Evolutionary conservation across 1,140 invertebrate species (phyloP).

Genomic region (Drosophila rufa): DNA sequence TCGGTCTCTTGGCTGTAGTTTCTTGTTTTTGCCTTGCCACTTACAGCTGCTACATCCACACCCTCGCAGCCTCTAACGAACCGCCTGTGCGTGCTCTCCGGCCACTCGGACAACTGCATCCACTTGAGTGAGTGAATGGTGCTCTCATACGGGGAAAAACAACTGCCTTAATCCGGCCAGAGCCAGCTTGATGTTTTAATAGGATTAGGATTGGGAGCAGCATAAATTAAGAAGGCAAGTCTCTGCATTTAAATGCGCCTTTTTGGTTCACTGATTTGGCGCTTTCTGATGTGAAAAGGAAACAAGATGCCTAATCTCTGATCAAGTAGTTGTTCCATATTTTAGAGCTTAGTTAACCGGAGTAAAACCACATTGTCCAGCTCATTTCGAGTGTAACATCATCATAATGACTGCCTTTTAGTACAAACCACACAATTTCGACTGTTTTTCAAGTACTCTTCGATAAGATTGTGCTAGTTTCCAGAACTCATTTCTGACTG

Average conservation of each 20-base stretch:
- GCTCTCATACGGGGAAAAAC: slow-evolving; percentile 21
- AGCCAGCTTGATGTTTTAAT: slow-evolving; percentile 28
- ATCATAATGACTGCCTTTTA: neutral
- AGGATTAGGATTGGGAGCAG: slow-evolving; percentile 15
- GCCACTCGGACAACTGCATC: slow-evolving; percentile 38
- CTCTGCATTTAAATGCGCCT: slow-evolving; percentile 6
- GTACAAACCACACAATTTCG: slow-evolving; percentile 1
- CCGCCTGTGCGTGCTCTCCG: slow-evolving; percentile 47
- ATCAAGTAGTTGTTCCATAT: neutral
- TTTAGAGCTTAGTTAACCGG: neutral
- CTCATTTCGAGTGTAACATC: neutral
- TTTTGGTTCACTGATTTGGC: slow-evolving; percentile 4
- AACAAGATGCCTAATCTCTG: neutral
- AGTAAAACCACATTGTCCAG: neutral
- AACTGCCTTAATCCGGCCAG: slow-evolving; percentile 24
- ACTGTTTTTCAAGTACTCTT: slow-evolving; percentile 9
- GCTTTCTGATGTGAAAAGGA: neutral
- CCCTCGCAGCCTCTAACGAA: slow-evolving; percentile 34
- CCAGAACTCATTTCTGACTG: slow-evolving; percentile 14
- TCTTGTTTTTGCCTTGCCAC: slow-evolving; percentile 20
- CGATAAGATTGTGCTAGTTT: slow-evolving; percentile 1
- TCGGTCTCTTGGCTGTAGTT: slow-evolving; percentile 14
- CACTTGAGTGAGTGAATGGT: slow-evolving; percentile 40
- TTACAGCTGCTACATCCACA: slow-evolving; percentile 29
- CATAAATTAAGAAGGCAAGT: slow-evolving; percentile 19